Evolutionary conservation across 1,140 invertebrate species (phyloP), one percentile per base, ranked within the genome.

Genomic region (Augochlora pura): DNA sequence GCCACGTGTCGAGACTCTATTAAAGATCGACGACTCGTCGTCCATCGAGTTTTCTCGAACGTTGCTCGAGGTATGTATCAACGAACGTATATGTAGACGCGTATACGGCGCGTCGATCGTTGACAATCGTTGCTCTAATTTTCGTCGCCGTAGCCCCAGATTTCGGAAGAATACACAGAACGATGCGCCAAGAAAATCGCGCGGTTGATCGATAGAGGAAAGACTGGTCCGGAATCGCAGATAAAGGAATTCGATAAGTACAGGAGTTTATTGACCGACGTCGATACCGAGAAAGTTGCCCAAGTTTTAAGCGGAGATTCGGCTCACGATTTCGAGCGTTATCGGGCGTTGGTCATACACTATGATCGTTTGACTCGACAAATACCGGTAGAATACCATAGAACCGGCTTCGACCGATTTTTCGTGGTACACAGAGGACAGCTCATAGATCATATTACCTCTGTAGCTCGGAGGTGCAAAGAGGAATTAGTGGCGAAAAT

Each of bases 361-460:
- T 97, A 96, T 86, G 94, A 96, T 73, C 90, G 94, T 49, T 91
- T 97, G 38, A 94, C 94, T 14, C 93, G 94, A 75, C 94, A 95
- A 75, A 95, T 97, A 75, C 95, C 95, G 12, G 92, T 94, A 3
- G 94, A 95, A 68, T 93, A 96, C 25, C 94, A 95, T 87, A 94
- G 95, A 57, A 95, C 95, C 1, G 94, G 96, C 42, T 94, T 95
- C 25, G 95, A 97, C 76, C 97, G 97, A 32, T 96, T 98, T 90
- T 99, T 97, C 91, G 96, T 97, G 86, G 95, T 99, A 83, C 95
- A 97, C 89, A 95, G 97, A 76, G 95, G 95, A 60, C 96, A 97
- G 74, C 93, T 99, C n/a, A 96, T 99, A 38, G 93, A 94, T 18
- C 94, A 95, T 7, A 92, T 99, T 64, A 94, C 96, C 1, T 92